A percentile compares a stretch with the other conserved stretches of the same genome.
These are phyloP conservation scores for Thecocarcelia acutangulata DNA, from an alignment of 2,888 invertebrate genomes.

Conservation along the genomic window DNA sequence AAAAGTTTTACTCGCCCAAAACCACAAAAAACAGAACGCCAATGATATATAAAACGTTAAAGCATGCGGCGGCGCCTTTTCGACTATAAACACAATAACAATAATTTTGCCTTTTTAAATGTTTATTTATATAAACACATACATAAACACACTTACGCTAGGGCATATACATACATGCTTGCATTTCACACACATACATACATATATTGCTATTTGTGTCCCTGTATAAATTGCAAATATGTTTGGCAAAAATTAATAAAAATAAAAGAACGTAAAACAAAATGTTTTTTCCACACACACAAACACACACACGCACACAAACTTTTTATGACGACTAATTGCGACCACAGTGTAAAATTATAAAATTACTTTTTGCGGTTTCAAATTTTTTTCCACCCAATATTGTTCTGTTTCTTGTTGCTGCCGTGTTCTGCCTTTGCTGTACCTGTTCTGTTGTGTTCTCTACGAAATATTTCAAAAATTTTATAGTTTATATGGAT, in stretches of 20 bases:
- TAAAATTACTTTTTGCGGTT: constrained; percentile 78
- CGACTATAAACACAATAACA: constrained; percentile 78
- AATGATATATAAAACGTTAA: constrained; percentile 45
- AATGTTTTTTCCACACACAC: neutral
- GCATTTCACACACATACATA: no score
- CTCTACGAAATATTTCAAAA: constrained; percentile 23
- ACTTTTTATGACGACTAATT: constrained; percentile 78
- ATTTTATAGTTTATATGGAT: constrained; percentile 34
- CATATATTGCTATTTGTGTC: constrained; percentile 29
- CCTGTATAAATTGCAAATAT: constrained; percentile 34
- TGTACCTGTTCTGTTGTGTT: neutral
- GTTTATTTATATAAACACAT: constrained; percentile 4
- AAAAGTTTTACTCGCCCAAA: constrained; percentile 20
- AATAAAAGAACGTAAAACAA: constrained; percentile 31
- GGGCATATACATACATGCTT: no score
- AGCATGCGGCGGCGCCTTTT: constrained; percentile 71
- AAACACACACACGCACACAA: constrained; percentile 25
- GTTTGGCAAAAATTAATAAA: constrained; percentile 42
- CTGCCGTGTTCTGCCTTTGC: neutral
- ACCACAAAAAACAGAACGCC: constrained; percentile 45
- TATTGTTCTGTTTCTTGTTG: neutral
- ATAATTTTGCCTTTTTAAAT: constrained; percentile 74
- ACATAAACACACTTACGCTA: no score
- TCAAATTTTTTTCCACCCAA: constrained; percentile 35
- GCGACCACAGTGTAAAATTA: constrained; percentile 76